Evolutionary conservation across 2,888 invertebrate genomes (phyloP).

Genomic region (Harpalus rufipes): DNA sequence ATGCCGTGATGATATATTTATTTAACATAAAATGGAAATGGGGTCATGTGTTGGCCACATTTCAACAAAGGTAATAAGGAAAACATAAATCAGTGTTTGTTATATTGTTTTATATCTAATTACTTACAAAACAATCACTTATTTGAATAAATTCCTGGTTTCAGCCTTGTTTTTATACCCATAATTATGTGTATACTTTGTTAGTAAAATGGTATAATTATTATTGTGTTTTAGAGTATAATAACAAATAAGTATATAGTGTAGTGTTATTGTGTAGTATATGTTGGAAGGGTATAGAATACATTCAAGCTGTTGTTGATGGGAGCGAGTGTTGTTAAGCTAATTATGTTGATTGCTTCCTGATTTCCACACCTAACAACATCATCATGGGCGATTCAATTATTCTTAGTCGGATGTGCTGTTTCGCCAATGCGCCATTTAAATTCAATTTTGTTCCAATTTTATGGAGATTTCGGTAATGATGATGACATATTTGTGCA

Average conservation of each 20-base stretch:
- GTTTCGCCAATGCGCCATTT: not conserved
- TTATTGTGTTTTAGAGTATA: no score
- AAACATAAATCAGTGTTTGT: not conserved
- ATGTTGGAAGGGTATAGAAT: no score
- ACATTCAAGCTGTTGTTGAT: not conserved
- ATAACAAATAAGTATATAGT: no score
- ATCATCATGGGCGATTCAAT: not conserved
- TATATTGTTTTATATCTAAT: not conserved
- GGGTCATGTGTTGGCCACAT: no score
- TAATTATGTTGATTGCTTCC: not conserved
- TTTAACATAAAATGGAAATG: no score
- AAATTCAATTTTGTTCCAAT: not conserved
- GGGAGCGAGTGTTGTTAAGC: not conserved
- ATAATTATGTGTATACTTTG: no score
- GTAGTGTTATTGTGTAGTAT: no score
- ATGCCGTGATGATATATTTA: no score
- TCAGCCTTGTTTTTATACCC: not conserved
- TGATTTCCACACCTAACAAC: constrained; percentile 1
- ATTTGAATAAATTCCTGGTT: not conserved
- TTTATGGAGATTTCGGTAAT: no score
- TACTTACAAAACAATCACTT: not conserved
- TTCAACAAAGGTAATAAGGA: no score
- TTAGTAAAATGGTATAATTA: no score
- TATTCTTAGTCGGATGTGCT: not conserved
- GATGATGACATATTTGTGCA: no score